A percentile compares a stretch with the other conserved stretches of the same genome.
These are phyloP conservation scores for Morelia viridis DNA, from an alignment of 2,797 vertebrate species.

Conservation along the genomic window DNA sequence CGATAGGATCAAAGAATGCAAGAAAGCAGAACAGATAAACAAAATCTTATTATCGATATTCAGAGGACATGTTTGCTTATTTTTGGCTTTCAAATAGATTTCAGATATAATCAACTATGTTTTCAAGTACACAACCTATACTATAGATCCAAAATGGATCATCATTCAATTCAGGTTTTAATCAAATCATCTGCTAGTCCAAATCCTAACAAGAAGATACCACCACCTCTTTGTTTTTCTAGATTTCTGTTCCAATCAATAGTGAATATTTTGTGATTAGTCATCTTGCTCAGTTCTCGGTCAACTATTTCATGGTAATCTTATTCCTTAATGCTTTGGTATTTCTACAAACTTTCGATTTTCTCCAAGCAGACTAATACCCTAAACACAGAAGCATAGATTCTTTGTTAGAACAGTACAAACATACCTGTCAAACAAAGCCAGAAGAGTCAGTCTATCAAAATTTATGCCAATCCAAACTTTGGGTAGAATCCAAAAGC, in stretches of 20 bases:
- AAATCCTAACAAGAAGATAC: background rate
- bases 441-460: conserved; percentile 95
- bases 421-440: conserved; percentile 90
- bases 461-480: conserved; percentile 97
- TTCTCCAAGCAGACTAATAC: background rate
- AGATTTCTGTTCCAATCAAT: background rate
- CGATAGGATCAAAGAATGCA: conserved; percentile 20
- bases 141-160: background rate
- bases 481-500: conserved; percentile 94
- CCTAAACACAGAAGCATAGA: background rate
- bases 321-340: no score
- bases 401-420: background rate
- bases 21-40: background rate
- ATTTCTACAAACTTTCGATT: background rate
- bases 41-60: background rate
- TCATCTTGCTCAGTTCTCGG: background rate
- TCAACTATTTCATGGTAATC: background rate
- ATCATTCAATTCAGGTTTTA: background rate
- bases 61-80: background rate
- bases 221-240: background rate
- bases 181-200: background rate
- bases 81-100: conserved; percentile 14
- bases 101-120: background rate
- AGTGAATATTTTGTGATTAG: background rate
- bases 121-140: conserved; percentile 7